A percentile compares a stretch with the other conserved stretches of the same genome.
phyloP scores from a whole-genome alignment of 2,888 invertebrate genomes.

The Scaptomyza flava region DNA sequence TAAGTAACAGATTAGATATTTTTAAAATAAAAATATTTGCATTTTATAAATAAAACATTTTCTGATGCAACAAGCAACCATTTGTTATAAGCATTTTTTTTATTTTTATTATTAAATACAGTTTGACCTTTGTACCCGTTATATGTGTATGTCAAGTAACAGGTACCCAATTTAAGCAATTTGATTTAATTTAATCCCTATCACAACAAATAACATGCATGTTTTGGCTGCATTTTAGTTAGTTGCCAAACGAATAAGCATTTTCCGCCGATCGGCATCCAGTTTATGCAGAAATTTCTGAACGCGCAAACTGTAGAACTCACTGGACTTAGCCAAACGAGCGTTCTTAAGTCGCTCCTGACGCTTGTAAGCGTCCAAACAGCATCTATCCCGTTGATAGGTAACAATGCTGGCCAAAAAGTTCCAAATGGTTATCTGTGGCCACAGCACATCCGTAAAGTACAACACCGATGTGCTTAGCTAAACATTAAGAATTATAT shows the following conservation, averaged over 20 bases:
- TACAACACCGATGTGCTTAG: slow-evolving; percentile 90
- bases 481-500: slow-evolving; percentile 84
- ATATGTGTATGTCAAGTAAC: slow-evolving; percentile 4
- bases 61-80: not conserved
- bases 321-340: slow-evolving; percentile 55
- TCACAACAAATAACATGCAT: slow-evolving; percentile 32
- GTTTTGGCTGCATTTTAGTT: slow-evolving; percentile 36
- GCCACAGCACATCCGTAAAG: slow-evolving; percentile 97
- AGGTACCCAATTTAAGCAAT: not conserved
- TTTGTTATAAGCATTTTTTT: not conserved
- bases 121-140: not conserved
- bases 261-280: slow-evolving; percentile 69
- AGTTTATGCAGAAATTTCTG: slow-evolving; percentile 72
- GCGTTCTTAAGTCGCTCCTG: slow-evolving; percentile 51
- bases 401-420: slow-evolving; percentile 93
- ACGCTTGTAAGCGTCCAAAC: slow-evolving; percentile 55
- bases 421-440: slow-evolving; percentile 97
- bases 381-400: slow-evolving; percentile 87
- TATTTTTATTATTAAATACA: not conserved
- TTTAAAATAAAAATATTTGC: slow-evolving; percentile 7
- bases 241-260: slow-evolving; percentile 61
- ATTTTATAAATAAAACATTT: not conserved
- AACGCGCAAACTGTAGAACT: slow-evolving; percentile 71
- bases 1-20: not conserved
- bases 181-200: slow-evolving; percentile 25